Evolutionary conservation across 2,888 invertebrate species (phyloP), one percentile per base, ranked within the genome.

Genomic region (Strigamia maritima): DNA sequence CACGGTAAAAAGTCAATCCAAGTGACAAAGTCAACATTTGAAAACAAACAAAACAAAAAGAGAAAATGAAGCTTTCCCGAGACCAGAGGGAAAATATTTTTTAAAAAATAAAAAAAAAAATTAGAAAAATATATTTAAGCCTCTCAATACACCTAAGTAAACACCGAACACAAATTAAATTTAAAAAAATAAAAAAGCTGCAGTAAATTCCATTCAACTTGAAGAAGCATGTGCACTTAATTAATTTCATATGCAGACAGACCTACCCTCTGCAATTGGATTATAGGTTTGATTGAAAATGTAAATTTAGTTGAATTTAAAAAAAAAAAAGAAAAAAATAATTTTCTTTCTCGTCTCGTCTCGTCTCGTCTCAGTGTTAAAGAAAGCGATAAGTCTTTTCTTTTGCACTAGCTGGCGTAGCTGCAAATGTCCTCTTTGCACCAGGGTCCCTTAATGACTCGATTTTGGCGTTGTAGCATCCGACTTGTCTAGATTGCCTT

Each of bases 351-450:
- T n/a, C n/a, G n/a, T n/a, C n/a, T n/a, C n/a, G n/a, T n/a, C n/a
- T n/a, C n/a, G n/a, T n/a, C n/a, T n/a, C n/a, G n/a, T n/a, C n/a
- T 44, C 12, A 44, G 44, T 14, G 8, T 60, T 60, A 60, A 60
- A 60, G 60, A 60, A 60, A 24, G 60, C 60, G 60, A 60, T 60
- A 60, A 60, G 60, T 60, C 60, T 60, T 4, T 60, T 60, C 24
- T 60, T 24, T 60, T 19, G n/a, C 54, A 10, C 16, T 54, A 6
- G 8, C 16, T 6, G 38, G 38, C 38, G 6, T 10, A 14, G 22
- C 60, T 60, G 22, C 60, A 60, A 60, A 60, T 60, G 60, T 60
- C 60, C 60, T 60, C 60, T 60, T 60, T 60, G 60, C 60, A 60
- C 60, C 19, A 14, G 60, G 60, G 60, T 60, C 60, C 60, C 60